Percentiles rank a stretch among this genome's conserved stretches.
phyloP scores from a whole-genome alignment of 2,797 vertebrate species.

The Philypnodon macrostomus region DNA sequence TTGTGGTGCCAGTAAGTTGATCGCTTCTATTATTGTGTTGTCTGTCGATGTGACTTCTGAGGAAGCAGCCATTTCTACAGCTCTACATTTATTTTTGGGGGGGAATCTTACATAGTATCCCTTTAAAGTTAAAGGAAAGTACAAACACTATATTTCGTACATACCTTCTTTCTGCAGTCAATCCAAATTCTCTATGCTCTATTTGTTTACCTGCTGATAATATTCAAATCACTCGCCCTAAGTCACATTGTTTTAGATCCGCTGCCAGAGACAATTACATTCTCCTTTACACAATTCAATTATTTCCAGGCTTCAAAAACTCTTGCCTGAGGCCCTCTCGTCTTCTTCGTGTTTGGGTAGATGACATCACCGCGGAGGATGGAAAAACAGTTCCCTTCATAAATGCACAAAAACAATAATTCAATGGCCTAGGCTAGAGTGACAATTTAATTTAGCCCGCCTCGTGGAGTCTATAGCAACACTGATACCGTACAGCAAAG shows the following conservation, averaged over 20 bases:
- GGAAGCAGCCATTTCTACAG: too few species aligned
- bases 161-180: background rate
- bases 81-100: too few species aligned
- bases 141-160: too few species aligned
- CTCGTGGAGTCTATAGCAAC: constrained; percentile 35
- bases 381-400: constrained; percentile 36
- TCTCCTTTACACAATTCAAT: constrained; percentile 68
- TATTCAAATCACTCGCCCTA: constrained; percentile 5
- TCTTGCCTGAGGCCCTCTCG: constrained; percentile 51
- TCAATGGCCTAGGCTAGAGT: constrained; percentile 54
- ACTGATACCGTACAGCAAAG: constrained; percentile 33
- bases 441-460: constrained; percentile 70
- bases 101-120: too few species aligned
- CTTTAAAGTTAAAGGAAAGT: too few species aligned
- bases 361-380: constrained; percentile 51
- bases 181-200: background rate
- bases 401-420: constrained; percentile 55
- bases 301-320: constrained; percentile 57
- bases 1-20: too few species aligned
- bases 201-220: constrained; percentile 30
- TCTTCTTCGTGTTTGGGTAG: constrained; percentile 54
- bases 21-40: too few species aligned
- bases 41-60: too few species aligned
- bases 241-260: constrained; percentile 19
- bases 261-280: constrained; percentile 67